Conservation (phyloP, 2,113 vertebrate genomes). For the Lasiurus borealis region DNA sequence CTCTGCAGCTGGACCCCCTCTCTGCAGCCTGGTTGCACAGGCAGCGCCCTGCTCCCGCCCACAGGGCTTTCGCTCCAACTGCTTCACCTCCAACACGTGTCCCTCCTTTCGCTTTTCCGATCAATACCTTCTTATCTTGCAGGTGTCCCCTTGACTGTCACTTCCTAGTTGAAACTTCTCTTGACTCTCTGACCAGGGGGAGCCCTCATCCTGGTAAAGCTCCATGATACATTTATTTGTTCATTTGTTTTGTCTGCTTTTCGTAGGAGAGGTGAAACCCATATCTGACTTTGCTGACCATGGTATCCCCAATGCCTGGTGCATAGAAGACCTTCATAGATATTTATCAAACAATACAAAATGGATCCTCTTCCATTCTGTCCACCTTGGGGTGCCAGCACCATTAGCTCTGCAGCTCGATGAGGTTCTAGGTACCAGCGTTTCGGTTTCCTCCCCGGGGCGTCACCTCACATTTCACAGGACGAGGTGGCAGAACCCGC, state of each 20-base stretch:
- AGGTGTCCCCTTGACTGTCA: background rate
- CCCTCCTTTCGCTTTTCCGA: background rate
- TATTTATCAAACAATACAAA: background rate
- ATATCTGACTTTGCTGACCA: background rate
- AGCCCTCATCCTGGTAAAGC: background rate
- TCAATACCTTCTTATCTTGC: background rate
- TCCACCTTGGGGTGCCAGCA: background rate
- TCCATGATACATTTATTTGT: background rate
- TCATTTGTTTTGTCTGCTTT: background rate
- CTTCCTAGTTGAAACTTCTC: background rate
- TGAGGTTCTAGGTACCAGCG: constrained; percentile 6
- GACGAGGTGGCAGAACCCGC: background rate
- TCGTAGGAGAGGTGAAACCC: background rate
- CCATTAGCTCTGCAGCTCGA: background rate
- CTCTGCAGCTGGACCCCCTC: no score
- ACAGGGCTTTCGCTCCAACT: background rate
- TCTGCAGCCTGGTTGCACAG: background rate
- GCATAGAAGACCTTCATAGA: background rate
- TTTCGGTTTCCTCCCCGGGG: background rate
- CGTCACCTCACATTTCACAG: background rate
- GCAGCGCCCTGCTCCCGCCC: background rate
- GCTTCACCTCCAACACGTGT: background rate
- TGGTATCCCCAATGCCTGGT: background rate
- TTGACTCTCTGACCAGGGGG: background rate
- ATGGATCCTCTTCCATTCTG: background rate